Conservation (phyloP, 1,140 invertebrate genomes). For the Reticulitermes speratus region DNA sequence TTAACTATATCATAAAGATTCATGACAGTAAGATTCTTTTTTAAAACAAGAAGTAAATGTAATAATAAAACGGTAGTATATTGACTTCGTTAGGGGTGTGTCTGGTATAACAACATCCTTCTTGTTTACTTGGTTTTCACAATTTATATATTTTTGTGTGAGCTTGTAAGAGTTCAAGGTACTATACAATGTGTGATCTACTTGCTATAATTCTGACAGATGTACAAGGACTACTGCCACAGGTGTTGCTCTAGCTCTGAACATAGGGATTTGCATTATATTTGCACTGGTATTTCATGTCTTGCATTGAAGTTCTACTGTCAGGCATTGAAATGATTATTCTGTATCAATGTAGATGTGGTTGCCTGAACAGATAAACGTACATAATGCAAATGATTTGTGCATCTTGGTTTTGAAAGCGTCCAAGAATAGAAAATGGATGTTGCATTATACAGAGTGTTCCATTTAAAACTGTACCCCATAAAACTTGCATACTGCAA, state of each 20-base stretch:
- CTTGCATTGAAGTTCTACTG: background rate
- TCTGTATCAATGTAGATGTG: background rate
- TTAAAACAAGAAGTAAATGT: background rate
- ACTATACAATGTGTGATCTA: background rate
- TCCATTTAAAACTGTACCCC: too few relatives aligned
- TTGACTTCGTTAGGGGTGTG: background rate
- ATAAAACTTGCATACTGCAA: too few relatives aligned
- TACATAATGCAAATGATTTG: background rate
- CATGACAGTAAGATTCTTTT: background rate
- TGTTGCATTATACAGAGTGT: background rate
- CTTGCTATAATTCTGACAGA: background rate
- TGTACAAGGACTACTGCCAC: background rate
- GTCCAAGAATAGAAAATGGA: background rate
- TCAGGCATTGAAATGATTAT: background rate
- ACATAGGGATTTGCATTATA: background rate
- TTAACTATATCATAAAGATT: background rate
- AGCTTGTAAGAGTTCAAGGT: background rate
- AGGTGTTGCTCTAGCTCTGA: background rate
- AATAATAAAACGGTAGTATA: background rate
- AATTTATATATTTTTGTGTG: background rate
- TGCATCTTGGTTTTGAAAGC: background rate
- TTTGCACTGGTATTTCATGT: background rate
- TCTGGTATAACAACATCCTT: background rate
- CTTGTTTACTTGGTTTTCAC: background rate
- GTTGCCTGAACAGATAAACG: too few relatives aligned